Conservation (phyloP, 2,113 vertebrate species). For the Toxostoma redivivum region DNA sequence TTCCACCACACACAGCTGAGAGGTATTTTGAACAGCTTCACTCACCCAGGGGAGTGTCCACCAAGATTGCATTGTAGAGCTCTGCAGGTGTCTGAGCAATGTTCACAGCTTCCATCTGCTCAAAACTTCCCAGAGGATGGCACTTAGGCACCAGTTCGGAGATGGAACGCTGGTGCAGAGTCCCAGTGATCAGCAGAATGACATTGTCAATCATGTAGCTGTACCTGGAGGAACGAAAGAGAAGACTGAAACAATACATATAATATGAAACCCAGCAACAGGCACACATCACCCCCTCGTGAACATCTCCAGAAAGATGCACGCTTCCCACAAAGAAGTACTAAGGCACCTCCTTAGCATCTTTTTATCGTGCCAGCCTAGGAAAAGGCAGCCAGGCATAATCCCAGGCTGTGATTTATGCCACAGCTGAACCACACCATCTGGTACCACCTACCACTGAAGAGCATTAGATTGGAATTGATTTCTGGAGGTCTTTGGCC, state of each 20-base stretch:
- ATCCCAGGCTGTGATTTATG: neutral
- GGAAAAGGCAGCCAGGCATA: neutral
- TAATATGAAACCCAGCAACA: neutral
- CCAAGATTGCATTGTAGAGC: slow-evolving; percentile 97
- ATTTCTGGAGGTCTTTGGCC: neutral
- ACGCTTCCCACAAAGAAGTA: neutral
- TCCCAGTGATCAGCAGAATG: slow-evolving; percentile 96
- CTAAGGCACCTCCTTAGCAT: neutral
- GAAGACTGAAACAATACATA: neutral
- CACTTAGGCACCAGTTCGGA: slow-evolving; percentile 96
- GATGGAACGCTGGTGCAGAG: slow-evolving; percentile 94
- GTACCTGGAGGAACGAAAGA: slow-evolving; percentile 75
- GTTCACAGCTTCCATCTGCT: slow-evolving; percentile 99
- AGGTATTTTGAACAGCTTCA: neutral
- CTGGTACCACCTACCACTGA: neutral
- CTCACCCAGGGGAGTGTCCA: slow-evolving; percentile 95
- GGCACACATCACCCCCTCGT: neutral
- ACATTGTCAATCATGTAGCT: slow-evolving; percentile 99
- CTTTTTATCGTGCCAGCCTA: neutral
- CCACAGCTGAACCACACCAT: neutral
- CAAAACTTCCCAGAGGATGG: slow-evolving; percentile 95
- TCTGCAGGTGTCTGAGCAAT: slow-evolving; percentile 97
- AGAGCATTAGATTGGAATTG: neutral
- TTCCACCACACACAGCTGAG: neutral
- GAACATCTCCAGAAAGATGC: neutral